These are phyloP conservation scores for Lasioglossum pauxillum DNA, from an alignment of 2,888 invertebrate species.

Conservation along the genomic window DNA sequence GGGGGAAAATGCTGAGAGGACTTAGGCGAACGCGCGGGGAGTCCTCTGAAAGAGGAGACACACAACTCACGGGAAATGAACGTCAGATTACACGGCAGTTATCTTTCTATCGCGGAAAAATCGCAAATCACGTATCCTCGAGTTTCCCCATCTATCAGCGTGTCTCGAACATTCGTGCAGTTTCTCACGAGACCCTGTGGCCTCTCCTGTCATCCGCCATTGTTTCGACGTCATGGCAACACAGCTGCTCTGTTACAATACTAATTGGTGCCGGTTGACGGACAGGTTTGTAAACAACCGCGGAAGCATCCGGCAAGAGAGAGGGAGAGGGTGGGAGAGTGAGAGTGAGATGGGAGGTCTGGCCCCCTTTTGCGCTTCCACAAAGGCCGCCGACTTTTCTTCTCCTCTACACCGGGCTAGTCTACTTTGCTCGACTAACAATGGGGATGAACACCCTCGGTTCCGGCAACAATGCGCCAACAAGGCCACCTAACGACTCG, in stretches of 20 bases:
- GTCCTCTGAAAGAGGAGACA: background rate
- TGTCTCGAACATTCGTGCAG: background rate
- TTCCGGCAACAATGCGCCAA: conserved; percentile 74
- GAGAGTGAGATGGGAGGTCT: background rate
- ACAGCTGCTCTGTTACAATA: conserved; percentile 47
- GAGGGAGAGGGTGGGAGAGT: too few species aligned
- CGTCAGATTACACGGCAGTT: background rate
- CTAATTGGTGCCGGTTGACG: conserved; percentile 62
- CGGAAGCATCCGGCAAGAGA: conserved; percentile 35
- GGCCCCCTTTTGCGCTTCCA: conserved; percentile 40
- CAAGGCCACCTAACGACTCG: conserved; percentile 80
- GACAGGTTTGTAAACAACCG: conserved; percentile 55
- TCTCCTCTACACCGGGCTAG: conserved; percentile 1
- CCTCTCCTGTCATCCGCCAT: conserved; percentile 3
- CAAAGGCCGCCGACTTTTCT: conserved; percentile 46
- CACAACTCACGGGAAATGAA: background rate
- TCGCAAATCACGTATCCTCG: conserved; percentile 8
- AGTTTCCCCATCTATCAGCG: conserved; percentile 12
- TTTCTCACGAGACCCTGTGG: background rate
- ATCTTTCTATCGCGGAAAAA: background rate
- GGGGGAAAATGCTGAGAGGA: background rate
- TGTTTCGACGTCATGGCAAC: conserved; percentile 28
- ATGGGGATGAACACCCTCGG: conserved; percentile 47
- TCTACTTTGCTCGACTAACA: conserved; percentile 39
- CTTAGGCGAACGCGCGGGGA: background rate